A percentile compares a stretch with the other conserved stretches of the same genome.
phyloP scores from a whole-genome alignment of 2,113 vertebrate genomes.

The Anguilla japonica region DNA sequence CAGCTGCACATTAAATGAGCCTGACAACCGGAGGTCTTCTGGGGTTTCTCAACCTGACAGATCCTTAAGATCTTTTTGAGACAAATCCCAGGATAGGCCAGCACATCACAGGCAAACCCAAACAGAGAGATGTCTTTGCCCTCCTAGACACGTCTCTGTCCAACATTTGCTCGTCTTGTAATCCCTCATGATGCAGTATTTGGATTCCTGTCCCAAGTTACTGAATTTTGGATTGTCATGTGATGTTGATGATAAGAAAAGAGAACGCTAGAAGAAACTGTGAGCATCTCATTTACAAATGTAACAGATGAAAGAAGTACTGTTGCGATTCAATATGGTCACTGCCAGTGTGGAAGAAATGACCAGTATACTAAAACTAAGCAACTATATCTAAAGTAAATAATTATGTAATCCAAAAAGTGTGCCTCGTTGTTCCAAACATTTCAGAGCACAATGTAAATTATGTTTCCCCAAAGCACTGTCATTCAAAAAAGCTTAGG shows the following conservation, averaged over 20 bases:
- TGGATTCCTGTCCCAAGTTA: conserved; percentile 14
- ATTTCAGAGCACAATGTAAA: no score
- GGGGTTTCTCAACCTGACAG: not conserved
- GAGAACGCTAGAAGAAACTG: not conserved
- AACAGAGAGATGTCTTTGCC: not conserved
- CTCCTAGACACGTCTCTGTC: not conserved
- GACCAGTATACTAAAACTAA: not conserved
- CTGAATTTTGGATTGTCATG: conserved; percentile 14
- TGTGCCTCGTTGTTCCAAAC: no score
- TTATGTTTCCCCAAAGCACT: not conserved
- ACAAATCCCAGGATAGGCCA: not conserved
- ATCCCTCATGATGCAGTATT: not conserved
- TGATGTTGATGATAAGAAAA: conserved; percentile 1
- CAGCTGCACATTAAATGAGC: not conserved
- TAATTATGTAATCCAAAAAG: no score
- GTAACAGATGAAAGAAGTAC: not conserved
- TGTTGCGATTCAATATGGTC: not conserved
- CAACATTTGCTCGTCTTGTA: not conserved
- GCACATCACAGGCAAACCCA: not conserved
- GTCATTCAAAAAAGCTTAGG: not conserved
- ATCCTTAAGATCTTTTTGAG: not conserved
- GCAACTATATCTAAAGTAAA: no score
- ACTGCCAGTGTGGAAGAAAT: not conserved
- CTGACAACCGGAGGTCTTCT: not conserved
- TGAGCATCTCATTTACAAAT: not conserved